These are phyloP conservation scores for Pionites leucogaster DNA, from an alignment of 2,113 vertebrate species.

Conservation along the genomic window DNA sequence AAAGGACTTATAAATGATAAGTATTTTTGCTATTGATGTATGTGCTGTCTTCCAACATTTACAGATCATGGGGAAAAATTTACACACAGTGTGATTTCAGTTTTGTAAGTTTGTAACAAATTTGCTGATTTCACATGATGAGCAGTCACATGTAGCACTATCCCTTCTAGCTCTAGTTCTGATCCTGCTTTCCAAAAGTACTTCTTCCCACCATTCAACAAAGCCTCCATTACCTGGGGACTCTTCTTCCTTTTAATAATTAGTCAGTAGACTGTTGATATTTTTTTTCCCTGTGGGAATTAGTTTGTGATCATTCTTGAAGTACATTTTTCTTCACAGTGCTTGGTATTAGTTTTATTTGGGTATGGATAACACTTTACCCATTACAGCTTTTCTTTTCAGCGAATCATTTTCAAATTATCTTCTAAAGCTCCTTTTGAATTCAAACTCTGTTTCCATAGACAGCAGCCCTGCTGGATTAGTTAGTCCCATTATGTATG, in stretches of 20 bases:
- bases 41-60: neutral
- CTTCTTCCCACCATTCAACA: neutral
- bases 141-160: rapidly evolving
- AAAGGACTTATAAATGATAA: neutral
- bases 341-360: neutral
- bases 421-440: neutral
- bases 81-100: neutral
- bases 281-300: rapidly evolving
- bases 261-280: neutral
- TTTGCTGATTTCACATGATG: neutral
- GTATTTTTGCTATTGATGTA: neutral
- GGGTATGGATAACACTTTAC: neutral
- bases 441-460: neutral
- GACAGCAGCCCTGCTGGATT: neutral
- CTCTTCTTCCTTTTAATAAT: neutral
- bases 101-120: neutral
- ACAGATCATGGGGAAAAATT: neutral
- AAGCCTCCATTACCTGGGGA: neutral
- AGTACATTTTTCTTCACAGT: neutral
- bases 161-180: neutral
- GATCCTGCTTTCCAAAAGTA: neutral
- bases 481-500: neutral
- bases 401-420: neutral
- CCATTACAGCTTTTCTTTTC: neutral
- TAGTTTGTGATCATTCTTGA: neutral